Evolutionary conservation across 2,888 invertebrate genomes (phyloP).

Genomic region (Scelioninae gen. 2): DNA sequence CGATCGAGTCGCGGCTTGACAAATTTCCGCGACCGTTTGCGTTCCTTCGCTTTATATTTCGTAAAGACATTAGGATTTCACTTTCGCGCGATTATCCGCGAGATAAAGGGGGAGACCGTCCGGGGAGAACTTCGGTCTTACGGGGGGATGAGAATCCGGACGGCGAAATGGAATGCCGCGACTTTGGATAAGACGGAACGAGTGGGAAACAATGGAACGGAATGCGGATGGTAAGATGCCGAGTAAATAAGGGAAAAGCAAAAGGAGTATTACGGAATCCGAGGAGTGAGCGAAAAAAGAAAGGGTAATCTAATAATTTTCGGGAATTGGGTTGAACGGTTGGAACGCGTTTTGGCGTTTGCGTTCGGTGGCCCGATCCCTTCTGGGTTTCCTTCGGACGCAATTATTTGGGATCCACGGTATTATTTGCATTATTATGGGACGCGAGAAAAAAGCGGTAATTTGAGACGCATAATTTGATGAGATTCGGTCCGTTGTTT

Average conservation of each 20-base stretch:
- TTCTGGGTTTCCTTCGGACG: too few relatives aligned
- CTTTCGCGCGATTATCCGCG: conserved; percentile 44
- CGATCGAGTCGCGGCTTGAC: conserved; percentile 50
- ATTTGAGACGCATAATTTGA: too few relatives aligned
- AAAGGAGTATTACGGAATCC: conserved; percentile 45
- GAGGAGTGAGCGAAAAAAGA: conserved; percentile 59
- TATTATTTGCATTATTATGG: too few relatives aligned
- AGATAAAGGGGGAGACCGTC: conserved; percentile 32
- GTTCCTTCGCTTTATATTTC: conserved; percentile 54
- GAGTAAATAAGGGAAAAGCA: conserved; percentile 32
- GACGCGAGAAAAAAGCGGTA: too few relatives aligned
- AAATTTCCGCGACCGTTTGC: conserved; percentile 48
- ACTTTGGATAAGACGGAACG: conserved; percentile 37
- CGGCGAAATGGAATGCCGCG: conserved; percentile 22
- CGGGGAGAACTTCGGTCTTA: not conserved
- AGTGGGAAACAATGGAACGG: conserved; percentile 29
- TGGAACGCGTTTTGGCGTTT: too few relatives aligned
- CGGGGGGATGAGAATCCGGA: conserved; percentile 38
- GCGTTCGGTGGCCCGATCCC: too few relatives aligned
- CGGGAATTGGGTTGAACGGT: too few relatives aligned
- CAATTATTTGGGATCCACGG: too few relatives aligned
- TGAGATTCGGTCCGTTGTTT: too few relatives aligned
- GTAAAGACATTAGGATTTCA: conserved; percentile 47
- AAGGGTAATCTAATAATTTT: too few relatives aligned
- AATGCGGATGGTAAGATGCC: conserved; percentile 27